Base-by-base conservation (phyloP, 2,797 vertebrate species). In the Takifugu ocellatus region DNA sequence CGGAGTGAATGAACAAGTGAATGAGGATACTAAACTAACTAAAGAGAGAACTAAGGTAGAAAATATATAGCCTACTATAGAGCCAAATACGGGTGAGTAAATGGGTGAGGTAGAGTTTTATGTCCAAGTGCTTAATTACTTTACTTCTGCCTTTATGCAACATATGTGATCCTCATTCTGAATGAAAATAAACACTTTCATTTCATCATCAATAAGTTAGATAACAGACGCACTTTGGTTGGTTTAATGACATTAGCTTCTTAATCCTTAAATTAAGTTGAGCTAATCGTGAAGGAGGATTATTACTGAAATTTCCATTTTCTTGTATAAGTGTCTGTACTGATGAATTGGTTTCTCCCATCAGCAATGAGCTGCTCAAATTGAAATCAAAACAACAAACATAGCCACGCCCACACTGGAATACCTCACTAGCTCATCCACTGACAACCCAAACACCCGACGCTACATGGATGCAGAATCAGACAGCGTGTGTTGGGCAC, bases 401-500 rank as follows among this genome's bases (percentile, higher is more conserved):
- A 11, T 9, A 39, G n/a, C 5, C 31, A 21, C 47, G 57, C 36
- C 47, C 29, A 55, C 29, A 43, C 26, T 11, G 29, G 49, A 21
- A 26, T 27, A 55, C 61, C 59, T 1, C 51, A 59, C 61, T 58
- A 33, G 44, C 39, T 25, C 49, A 46, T 10, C 47, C 59, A 52
- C 27, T 29, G 25, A 57, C 7, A 45, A 48, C 29, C 21, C 49
- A 66, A 68, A 61, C 57, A 63, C 57, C 61, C 48, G 14, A 36
- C 51, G 56, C 51, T 62, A 50, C 2, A 24, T 56, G 52, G 65
- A 61, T 59, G 43, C 44, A 70, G 54, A 69, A 58, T 49, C 51
- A 63, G 60, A 57, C 44, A 53, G 72, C 81, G 82, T 78, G 72
- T 85, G 73, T 68, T 56, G 64, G 66, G 87, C 89, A 99, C 97